Evolutionary conservation across 1,140 invertebrate genomes (phyloP), one percentile per base, ranked within the genome.

Genomic region (Drosophila prosaltans): DNA sequence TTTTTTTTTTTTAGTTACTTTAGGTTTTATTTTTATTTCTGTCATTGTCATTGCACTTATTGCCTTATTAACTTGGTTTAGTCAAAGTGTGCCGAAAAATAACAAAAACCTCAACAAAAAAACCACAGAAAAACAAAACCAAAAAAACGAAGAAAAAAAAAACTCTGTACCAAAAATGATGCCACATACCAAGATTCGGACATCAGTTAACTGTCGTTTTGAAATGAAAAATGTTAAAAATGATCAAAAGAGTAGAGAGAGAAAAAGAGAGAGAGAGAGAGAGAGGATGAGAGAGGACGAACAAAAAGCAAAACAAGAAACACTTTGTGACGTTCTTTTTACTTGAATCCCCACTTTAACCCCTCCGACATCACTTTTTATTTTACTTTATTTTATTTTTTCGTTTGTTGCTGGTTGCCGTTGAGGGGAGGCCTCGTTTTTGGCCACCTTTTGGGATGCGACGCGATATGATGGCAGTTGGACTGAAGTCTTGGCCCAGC

Each of bases 131-230:
- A 51, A 51, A 51, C 45, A 51, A 51, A 51, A 66, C 40, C 65
- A 69, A 32, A 54, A 65, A 77, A 51, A 66, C 40, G 62, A 69
- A 32, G 45, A 65, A 77, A 36, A 36, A 36, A 36, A 6, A 3
- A 1, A 32, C 45, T 40, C 55, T 66, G 72, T 69, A 69, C 63
- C 64, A 66, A 80, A 79, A 82, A 60, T 69, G 70, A 88, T 70
- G 72, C 78, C 82, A 81, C 74, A 86, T 82, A 74, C 74, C 78
- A 66, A 69, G 64, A 63, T 65, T 64, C 72, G 65, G 81, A 86
- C 82, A 89, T 83, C 83, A 86, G 84, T 86, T 78, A 74, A 70
- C 84, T 86, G 83, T 86, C 80, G 70, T 88, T 88, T 88, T 81
- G 69, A 86, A 86, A 86, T 89, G 83, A 86, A 86, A 86, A 86